phyloP scores from a whole-genome alignment of 1,140 invertebrate genomes.

The Campoletis sonorensis region DNA sequence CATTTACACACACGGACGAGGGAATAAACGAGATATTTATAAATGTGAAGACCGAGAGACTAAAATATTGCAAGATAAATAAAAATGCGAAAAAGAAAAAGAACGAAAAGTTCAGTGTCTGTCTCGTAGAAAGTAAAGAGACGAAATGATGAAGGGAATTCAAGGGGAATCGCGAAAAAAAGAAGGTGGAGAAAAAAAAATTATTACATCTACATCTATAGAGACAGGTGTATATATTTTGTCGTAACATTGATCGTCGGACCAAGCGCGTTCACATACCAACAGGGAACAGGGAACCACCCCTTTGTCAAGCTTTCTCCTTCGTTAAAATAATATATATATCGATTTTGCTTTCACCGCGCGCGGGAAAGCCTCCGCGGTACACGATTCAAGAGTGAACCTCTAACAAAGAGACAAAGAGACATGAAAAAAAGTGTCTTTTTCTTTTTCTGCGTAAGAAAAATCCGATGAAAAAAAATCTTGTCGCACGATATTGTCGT shows the following conservation, averaged over 20 bases:
- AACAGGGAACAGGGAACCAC: constrained; percentile 50
- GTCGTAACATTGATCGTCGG: constrained; percentile 24
- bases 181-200: constrained; percentile 23
- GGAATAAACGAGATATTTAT: background rate
- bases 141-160: constrained; percentile 51
- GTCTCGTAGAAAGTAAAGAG: constrained; percentile 41
- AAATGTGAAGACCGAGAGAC: background rate
- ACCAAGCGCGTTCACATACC: background rate
- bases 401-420: background rate
- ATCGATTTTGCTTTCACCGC: constrained; percentile 63
- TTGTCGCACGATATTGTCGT: background rate
- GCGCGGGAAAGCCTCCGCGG: background rate
- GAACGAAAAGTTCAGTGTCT: background rate
- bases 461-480: background rate
- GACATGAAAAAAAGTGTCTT: background rate
- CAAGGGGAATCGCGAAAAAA: constrained; percentile 33
- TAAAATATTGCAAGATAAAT: background rate
- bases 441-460: too few relatives aligned
- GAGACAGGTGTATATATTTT: background rate
- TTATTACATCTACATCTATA: background rate
- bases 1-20: too few relatives aligned
- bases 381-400: background rate
- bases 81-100: background rate
- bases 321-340: constrained; percentile 65
- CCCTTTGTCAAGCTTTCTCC: constrained; percentile 56